phyloP scores from a whole-genome alignment of 1,140 invertebrate species.

The Megalopta genalis region DNA sequence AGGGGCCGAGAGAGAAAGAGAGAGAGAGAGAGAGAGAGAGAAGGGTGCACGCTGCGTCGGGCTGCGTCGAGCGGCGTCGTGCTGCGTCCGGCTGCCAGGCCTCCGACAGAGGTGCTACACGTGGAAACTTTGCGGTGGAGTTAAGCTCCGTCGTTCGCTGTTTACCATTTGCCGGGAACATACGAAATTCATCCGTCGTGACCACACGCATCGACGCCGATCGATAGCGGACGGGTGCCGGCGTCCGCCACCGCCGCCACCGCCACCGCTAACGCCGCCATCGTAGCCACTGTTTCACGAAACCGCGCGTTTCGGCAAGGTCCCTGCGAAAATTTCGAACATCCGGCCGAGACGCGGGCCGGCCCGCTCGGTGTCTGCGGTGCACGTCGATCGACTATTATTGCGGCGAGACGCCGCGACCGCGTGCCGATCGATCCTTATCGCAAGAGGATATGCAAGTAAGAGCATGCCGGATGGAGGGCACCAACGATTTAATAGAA shows the following conservation, averaged over 20 bases:
- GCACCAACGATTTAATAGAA: too few relatives aligned
- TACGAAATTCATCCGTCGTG: constrained; percentile 67
- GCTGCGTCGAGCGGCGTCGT: too few relatives aligned
- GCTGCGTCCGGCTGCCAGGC: background rate
- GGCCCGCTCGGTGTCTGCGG: background rate
- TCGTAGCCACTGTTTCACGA: background rate
- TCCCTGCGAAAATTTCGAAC: background rate
- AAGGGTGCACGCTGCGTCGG: too few relatives aligned
- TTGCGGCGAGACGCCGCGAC: background rate
- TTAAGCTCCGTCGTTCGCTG: constrained; percentile 62
- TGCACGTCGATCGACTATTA: background rate
- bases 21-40: background rate
- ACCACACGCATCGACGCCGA: constrained; percentile 59
- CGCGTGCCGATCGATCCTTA: background rate
- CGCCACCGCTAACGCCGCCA: background rate
- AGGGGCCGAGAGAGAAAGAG: too few relatives aligned
- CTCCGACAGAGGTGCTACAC: constrained; percentile 22
- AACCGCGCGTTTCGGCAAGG: background rate
- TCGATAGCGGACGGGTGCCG: constrained; percentile 39
- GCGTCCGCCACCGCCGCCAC: background rate
- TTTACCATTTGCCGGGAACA: constrained; percentile 63
- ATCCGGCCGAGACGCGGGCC: background rate
- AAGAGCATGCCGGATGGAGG: too few relatives aligned
- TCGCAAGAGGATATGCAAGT: background rate
- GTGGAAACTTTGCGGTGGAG: constrained; percentile 65